Base-by-base conservation (phyloP, 2,113 vertebrate species). In the Vombatus ursinus region DNA sequence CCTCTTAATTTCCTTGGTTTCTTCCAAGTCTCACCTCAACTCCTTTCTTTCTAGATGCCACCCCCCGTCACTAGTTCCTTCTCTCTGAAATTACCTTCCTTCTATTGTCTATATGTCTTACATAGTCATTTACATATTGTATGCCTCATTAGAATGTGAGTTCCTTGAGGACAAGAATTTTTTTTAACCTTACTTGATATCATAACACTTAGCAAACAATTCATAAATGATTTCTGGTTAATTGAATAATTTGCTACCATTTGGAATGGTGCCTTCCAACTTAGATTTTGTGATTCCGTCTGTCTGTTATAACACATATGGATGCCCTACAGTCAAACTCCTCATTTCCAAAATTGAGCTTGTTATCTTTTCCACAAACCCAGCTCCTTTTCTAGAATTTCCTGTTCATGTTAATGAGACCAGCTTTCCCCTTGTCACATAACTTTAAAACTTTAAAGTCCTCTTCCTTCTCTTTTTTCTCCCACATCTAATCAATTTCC, bases 371-470 rank as follows among this genome's bases (percentile, higher is more conserved):
- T 37, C 52, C 48, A 47, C 8, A 90, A 94, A 26, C 48, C 19
- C 31, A 91, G 0, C 14, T 90, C 23, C 5, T 77, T 28, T 93
- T 93, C 91, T 49, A 90, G 23, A 89, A 57, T 84, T 93, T 95
- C 93, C 31, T 89, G 54, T 95, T 68, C 52, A 52, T 92, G 50
- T 94, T 12, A 92, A 47, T 91, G 9, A 53, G 89, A 90, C 16
- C 25, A 77, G 93, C 26, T 52, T 92, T 50, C 8, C 31, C 26
- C 50, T 52, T 37, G n/a, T 91, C 47, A n/a, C 52, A 23, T 44
- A 93, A 50, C 31, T 94, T 52, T 49, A 57, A 14, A 37, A 53
- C 44, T 90, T 37, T 52, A 52, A 52, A 52, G 16, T 52, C 51
- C 16, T 52, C 51, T 52, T 52, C 8, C 91, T 31, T 5, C 24